phyloP scores from a whole-genome alignment of 2,888 invertebrate genomes.

The Apamea crenata region DNA sequence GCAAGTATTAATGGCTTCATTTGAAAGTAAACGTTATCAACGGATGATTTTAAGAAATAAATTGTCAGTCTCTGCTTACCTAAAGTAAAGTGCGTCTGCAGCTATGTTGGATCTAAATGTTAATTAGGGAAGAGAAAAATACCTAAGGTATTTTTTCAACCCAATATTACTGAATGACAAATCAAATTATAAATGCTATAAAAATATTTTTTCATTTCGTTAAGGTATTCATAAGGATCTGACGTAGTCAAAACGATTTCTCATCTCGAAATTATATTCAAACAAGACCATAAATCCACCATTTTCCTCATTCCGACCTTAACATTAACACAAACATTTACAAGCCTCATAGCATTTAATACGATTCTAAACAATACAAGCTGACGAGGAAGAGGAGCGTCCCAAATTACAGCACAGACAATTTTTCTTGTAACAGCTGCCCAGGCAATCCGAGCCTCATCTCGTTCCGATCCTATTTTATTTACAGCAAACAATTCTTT shows the following conservation, averaged over 20 bases:
- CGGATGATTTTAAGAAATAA: background rate
- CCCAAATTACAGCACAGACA: slow-evolving; percentile 54
- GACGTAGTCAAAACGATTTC: slow-evolving; percentile 17
- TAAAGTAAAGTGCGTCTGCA: background rate
- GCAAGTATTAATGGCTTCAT: background rate
- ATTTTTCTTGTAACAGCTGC: slow-evolving; percentile 71
- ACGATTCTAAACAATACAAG: slow-evolving; percentile 41
- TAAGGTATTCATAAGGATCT: slow-evolving; percentile 10
- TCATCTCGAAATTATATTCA: slow-evolving; percentile 28
- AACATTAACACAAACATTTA: slow-evolving; percentile 58
- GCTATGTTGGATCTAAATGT: background rate
- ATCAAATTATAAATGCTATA: background rate
- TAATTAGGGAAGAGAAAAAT: background rate
- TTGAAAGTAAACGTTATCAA: background rate
- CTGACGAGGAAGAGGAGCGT: slow-evolving; percentile 21
- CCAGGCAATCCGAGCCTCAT: slow-evolving; percentile 60
- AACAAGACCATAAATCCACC: slow-evolving; percentile 22
- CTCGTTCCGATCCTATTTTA: slow-evolving; percentile 67
- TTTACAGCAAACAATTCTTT: slow-evolving; percentile 72
- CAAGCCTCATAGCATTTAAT: slow-evolving; percentile 53
- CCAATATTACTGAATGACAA: background rate
- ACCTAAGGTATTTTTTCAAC: background rate
- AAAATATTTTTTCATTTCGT: background rate
- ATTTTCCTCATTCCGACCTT: slow-evolving; percentile 29
- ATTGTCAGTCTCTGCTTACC: background rate